phyloP scores from a whole-genome alignment of 2,888 invertebrate genomes.

The Netelia virgata region DNA sequence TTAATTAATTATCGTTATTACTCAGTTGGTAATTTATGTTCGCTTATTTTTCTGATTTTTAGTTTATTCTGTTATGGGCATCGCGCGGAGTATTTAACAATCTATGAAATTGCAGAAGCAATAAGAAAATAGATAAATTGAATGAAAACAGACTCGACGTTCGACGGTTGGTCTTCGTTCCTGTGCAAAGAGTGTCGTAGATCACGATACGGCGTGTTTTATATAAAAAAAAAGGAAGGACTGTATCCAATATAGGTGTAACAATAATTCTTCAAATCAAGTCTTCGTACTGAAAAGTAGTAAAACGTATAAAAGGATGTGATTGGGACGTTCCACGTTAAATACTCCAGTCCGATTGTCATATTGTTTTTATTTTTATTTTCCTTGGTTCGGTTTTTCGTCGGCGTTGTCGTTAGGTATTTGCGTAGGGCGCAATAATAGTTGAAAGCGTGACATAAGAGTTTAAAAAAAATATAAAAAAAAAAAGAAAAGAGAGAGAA shows the following conservation, averaged over 20 bases:
- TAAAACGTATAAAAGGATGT: not conserved
- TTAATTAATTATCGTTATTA: slow-evolving; percentile 56
- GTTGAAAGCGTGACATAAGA: slow-evolving; percentile 77
- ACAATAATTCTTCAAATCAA: too few relatives aligned
- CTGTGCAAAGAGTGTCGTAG: too few relatives aligned
- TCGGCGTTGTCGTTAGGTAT: slow-evolving; percentile 84
- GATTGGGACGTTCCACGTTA: slow-evolving; percentile 67
- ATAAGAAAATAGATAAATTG: not conserved
- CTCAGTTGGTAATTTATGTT: slow-evolving; percentile 66
- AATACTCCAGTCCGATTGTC: slow-evolving; percentile 78
- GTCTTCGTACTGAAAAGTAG: not conserved
- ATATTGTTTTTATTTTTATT: slow-evolving; percentile 73
- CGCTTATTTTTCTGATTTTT: slow-evolving; percentile 65
- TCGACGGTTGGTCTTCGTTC: too few relatives aligned
- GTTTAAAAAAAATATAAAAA: slow-evolving; percentile 32
- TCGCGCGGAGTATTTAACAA: slow-evolving; percentile 80
- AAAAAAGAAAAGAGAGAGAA: slow-evolving; percentile 60
- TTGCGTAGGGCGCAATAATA: slow-evolving; percentile 83
- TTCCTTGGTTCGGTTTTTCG: slow-evolving; percentile 78
- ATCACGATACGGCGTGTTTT: too few relatives aligned
- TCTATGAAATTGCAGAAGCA: not conserved
- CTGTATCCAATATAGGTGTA: too few relatives aligned
- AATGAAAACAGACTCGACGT: too few relatives aligned
- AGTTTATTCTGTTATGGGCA: slow-evolving; percentile 66
- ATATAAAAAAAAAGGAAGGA: too few relatives aligned